Evolutionary conservation across 2,797 vertebrate genomes (phyloP), one percentile per base, ranked within the genome.

Genomic region (Acanthopagrus latus): DNA sequence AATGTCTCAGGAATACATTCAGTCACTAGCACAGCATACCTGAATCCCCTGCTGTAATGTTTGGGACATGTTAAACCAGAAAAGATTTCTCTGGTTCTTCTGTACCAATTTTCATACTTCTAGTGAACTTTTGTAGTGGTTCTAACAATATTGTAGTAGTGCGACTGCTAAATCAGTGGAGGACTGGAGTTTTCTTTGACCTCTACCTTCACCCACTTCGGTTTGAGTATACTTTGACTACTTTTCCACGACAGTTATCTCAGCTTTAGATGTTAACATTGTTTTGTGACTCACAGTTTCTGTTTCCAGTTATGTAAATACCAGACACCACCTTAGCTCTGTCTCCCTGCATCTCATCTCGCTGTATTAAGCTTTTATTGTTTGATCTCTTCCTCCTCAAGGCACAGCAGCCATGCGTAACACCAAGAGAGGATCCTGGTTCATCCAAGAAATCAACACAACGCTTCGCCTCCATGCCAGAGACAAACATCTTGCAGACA

Each of bases 391-490:
- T 56, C 20, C 9, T 77, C 52, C 64, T 58, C 20, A 89, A 99
- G 98, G 97, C 85, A 98, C 97, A 0, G 97, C 97, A 0, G 98
- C 98, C 75, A 97, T 99, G 96, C 94, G 98, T 12, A 99, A 99
- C 93, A 99, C 97, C 81, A 98, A 97, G 78, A 96, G 95, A 67
- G 98, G 98, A 0, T 99, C 98, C 64, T 99, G 98, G 98, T 99
- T 97, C 44, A 84, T 99, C 0, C 97, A 99, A 90, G 98, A 98
- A 23, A 95, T 99, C 8, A 92, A 96, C 25, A 85, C 92, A 1
- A 94, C 96, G 6, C 96, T 99, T 74, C 96, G 97, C 0, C 95
- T 96, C 74, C 90, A 92, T 27, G 94, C 97, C 71, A 95, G 85
- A 59, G 94, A 99, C 93, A 96, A 93, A 65, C 98, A 99, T 0